phyloP scores from a whole-genome alignment of 2,797 vertebrate genomes.

The Schizopygopsis pylzovi region DNA sequence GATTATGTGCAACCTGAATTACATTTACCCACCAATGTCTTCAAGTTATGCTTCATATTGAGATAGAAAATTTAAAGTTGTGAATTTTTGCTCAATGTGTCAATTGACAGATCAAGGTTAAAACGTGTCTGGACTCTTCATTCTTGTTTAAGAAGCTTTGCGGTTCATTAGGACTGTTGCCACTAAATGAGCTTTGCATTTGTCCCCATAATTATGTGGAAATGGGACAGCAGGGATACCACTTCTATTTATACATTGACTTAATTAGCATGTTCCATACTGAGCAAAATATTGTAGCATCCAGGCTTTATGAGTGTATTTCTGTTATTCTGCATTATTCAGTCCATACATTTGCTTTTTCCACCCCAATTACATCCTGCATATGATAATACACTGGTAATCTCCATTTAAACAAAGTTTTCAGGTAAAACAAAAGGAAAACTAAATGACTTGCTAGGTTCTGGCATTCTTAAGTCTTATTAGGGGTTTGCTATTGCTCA shows the following conservation, averaged over 20 bases:
- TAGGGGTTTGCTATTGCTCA: neutral
- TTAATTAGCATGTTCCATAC: slow-evolving; percentile 40
- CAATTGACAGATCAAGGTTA: slow-evolving; percentile 1
- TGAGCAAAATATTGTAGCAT: neutral
- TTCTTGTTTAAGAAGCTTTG: slow-evolving; percentile 47
- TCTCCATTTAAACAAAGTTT: neutral
- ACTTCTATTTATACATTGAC: slow-evolving; percentile 48
- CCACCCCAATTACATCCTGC: neutral
- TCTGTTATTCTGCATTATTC: neutral
- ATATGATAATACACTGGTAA: neutral
- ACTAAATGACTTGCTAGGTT: neutral
- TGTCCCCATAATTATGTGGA: slow-evolving; percentile 38
- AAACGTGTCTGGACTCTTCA: slow-evolving; percentile 33
- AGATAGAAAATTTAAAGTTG: neutral
- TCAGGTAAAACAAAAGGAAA: neutral
- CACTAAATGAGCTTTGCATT: slow-evolving; percentile 27
- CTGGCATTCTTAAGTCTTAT: neutral
- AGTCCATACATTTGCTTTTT: neutral
- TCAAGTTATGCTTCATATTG: slow-evolving; percentile 9
- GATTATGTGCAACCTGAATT: neutral
- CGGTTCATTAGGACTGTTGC: slow-evolving; percentile 42
- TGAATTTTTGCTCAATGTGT: neutral
- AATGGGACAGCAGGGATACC: slow-evolving; percentile 7
- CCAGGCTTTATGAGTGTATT: neutral
- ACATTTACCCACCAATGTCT: neutral